Evolutionary conservation across 2,888 invertebrate genomes (phyloP), one percentile per base, ranked within the genome.

Genomic region (Drosophila mimetica): DNA sequence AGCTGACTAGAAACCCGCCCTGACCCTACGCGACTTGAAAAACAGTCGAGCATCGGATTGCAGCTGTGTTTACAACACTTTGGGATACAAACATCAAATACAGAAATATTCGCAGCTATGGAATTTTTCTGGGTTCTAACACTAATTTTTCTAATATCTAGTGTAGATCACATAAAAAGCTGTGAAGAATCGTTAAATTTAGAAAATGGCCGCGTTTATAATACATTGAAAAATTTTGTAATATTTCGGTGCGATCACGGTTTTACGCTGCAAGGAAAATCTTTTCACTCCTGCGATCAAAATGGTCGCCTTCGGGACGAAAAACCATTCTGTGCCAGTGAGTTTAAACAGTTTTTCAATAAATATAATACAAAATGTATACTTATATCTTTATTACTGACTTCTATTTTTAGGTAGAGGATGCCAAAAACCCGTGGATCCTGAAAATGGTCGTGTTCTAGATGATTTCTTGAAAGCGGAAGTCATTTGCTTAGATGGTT

Each of bases 401-500:
- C 20, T 41, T 7, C 20, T 1, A 3, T 4, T 4, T 7, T 4
- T 37, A 96, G 96, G 91, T 75, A 76, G 93, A 0, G 94, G 94
- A n/a, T 96, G 96, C 81, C 46, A 76, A 0, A 30, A 13, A 0
- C 91, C 92, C 0, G 57, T 81, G 0, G 50, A 88, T 4, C 93
- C 94, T 0, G 88, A 90, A 5, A 93, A 95, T 79, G 94, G 94
- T 0, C 79, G 94, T 1, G 91, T 93, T 6, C 90, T 93, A 28
- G 84, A 92, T 0, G 92, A 92, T 11, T 93, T 93, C 0, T 94
- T 94, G 0, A 93, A 94, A 83, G 89, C 95, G 1, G 92, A 93
- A 64, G 94, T 95, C 69, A 94, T 94, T 85, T 97, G 97, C 86
- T 91, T 94, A 52, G 93, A 95, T 0, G 94, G 94, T 0, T 94